Evolutionary conservation across 2,113 vertebrate species (phyloP).

Genomic region (Marmota flaviventris): DNA sequence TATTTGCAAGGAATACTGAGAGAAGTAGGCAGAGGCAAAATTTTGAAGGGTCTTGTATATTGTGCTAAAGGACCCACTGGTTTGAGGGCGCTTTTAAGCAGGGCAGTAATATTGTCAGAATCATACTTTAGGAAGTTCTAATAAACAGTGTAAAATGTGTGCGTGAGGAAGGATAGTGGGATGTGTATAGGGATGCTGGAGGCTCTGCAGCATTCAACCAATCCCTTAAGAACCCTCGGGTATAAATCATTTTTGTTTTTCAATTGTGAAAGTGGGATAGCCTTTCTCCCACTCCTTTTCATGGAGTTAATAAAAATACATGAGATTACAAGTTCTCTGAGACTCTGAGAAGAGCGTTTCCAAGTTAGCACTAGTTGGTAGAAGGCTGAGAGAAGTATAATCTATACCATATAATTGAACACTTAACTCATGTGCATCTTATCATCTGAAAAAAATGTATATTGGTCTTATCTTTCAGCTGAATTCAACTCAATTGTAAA

Average conservation of each 20-base stretch:
- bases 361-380: not conserved
- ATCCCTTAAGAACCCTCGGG: slow-evolving; percentile 9
- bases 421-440: not conserved
- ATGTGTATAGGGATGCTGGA: not conserved
- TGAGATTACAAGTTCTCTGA: slow-evolving; percentile 56
- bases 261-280: slow-evolving; percentile 22
- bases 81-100: not conserved
- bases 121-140: not conserved
- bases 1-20: slow-evolving; percentile 3
- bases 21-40: slow-evolving; percentile 16
- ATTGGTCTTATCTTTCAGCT: not conserved
- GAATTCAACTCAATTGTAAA: not conserved
- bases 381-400: slow-evolving; percentile 40
- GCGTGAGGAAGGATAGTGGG: not conserved
- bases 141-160: not conserved
- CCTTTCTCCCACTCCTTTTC: slow-evolving; percentile 53
- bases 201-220: slow-evolving; percentile 36
- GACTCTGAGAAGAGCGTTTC: slow-evolving; percentile 39
- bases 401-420: not conserved
- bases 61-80: not conserved
- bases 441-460: not conserved
- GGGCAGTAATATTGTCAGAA: not conserved
- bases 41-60: not conserved
- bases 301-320: slow-evolving; percentile 45
- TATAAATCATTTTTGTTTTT: slow-evolving; percentile 52